These are phyloP conservation scores for Carduelis carduelis DNA, from an alignment of 2,797 vertebrate species.

Conservation along the genomic window DNA sequence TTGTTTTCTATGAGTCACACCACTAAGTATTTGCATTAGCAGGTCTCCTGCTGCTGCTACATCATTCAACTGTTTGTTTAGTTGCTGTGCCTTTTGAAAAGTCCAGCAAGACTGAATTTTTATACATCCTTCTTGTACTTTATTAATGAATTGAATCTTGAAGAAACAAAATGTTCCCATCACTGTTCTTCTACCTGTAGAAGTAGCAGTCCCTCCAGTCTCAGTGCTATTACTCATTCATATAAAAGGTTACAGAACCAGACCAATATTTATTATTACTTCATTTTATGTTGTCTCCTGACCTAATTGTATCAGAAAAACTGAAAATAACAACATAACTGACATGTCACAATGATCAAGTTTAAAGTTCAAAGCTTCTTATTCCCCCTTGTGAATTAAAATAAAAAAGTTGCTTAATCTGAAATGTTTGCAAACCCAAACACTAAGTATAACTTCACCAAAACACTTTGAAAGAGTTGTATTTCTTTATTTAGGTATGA, in stretches of 20 bases:
- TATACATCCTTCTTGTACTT: neutral
- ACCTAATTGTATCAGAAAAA: neutral
- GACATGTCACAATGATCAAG: neutral
- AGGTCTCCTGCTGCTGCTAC: constrained; percentile 66
- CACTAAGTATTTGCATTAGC: constrained; percentile 73
- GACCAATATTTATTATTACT: neutral
- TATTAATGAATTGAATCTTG: neutral
- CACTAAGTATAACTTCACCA: neutral
- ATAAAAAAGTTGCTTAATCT: neutral
- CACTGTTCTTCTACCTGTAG: neutral
- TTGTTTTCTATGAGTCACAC: constrained; percentile 75
- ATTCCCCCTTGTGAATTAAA: neutral
- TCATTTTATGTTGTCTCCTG: neutral
- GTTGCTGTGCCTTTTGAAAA: constrained; percentile 58
- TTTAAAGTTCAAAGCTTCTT: neutral
- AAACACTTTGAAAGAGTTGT: neutral
- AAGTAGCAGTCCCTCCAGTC: neutral
- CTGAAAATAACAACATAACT: neutral
- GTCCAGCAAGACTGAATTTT: constrained; percentile 41
- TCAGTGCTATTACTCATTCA: neutral
- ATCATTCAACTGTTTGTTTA: constrained; percentile 71
- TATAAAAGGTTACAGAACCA: neutral
- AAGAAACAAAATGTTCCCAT: neutral
- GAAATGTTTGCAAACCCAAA: neutral
- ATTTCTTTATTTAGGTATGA: neutral